These are phyloP conservation scores for Neodiprion pinetum DNA, from an alignment of 1,140 invertebrate species.

Conservation along the genomic window DNA sequence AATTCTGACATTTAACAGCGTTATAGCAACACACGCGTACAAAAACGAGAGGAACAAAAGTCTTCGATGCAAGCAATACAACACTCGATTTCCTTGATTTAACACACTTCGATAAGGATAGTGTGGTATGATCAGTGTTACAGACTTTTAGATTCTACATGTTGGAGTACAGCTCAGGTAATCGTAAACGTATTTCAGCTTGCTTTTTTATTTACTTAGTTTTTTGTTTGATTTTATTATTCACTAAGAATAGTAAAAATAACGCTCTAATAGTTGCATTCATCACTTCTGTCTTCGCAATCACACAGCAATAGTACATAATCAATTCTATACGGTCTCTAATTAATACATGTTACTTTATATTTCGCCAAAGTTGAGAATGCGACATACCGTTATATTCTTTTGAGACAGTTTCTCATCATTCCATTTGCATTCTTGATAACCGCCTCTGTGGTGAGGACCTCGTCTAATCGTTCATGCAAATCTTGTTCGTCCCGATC, in stretches of 20 bases:
- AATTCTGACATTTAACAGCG: background rate
- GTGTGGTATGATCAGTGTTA: background rate
- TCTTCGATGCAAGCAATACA: background rate
- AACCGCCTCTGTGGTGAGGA: background rate
- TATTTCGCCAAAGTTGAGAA: background rate
- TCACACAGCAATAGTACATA: background rate
- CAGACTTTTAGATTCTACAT: background rate
- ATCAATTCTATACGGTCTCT: conserved; percentile 10
- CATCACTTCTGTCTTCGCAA: background rate
- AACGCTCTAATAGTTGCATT: background rate
- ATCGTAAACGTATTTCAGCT: background rate
- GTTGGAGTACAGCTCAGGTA: background rate
- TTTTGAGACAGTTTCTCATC: background rate
- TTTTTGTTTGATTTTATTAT: conserved; percentile 1
- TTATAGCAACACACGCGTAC: background rate
- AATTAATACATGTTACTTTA: conserved; percentile 1
- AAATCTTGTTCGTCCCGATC: background rate
- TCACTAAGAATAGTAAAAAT: conserved; percentile 8
- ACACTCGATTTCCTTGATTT: background rate
- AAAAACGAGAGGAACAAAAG: background rate
- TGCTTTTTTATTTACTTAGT: background rate
- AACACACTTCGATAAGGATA: background rate
- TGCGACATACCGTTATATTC: background rate
- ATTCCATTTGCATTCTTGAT: background rate
- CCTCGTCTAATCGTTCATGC: no score